A percentile compares a stretch with the other conserved stretches of the same genome.
These are phyloP conservation scores for Acanthis flammea DNA, from an alignment of 2,797 vertebrate species.

Conservation along the genomic window DNA sequence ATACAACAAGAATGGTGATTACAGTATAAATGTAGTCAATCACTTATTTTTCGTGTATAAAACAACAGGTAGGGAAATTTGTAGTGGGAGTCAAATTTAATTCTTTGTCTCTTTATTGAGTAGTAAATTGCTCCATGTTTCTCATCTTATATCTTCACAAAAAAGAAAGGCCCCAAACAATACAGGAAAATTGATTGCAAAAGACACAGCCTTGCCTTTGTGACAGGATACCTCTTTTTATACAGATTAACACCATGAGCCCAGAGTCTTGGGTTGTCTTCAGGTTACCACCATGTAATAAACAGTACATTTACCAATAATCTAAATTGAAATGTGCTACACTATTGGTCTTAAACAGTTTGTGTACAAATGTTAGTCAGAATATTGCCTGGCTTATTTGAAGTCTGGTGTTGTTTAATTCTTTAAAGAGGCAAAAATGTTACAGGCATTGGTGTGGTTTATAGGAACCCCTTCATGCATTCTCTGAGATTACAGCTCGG, in stretches of 20 bases:
- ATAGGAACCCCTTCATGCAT: neutral
- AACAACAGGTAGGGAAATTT: neutral
- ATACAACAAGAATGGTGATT: neutral
- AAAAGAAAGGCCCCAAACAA: neutral
- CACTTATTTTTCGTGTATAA: neutral
- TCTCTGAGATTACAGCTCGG: neutral
- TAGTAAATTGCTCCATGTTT: neutral
- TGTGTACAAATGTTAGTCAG: neutral
- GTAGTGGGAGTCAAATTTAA: neutral
- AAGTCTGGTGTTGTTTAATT: neutral
- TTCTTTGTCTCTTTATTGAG: neutral
- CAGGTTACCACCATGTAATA: neutral
- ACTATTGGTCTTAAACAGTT: neutral
- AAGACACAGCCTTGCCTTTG: neutral
- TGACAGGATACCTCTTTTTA: neutral
- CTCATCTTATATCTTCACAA: neutral
- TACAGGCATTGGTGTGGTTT: fast-evolving
- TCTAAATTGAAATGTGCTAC: neutral
- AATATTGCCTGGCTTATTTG: neutral
- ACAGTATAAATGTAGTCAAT: neutral
- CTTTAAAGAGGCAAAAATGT: neutral
- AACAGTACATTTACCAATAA: neutral
- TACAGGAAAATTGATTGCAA: neutral
- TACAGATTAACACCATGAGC: neutral
- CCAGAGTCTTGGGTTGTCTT: neutral